Evolutionary conservation across 1,140 invertebrate species (phyloP).

Genomic region (Heliothis subflexa): DNA sequence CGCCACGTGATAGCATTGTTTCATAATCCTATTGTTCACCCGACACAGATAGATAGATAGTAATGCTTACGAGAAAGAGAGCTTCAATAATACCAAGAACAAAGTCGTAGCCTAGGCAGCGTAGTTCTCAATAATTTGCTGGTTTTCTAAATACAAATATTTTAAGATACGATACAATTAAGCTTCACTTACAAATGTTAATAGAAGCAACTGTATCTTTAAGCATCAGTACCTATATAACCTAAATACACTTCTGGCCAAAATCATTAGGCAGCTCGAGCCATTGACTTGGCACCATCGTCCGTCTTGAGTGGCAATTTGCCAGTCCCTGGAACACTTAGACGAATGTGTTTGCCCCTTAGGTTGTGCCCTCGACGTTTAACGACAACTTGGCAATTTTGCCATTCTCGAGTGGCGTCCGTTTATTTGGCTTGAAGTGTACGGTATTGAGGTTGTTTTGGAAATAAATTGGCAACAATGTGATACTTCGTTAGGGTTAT

Average conservation of each 20-base stretch:
- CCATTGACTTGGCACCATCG: conserved; percentile 40
- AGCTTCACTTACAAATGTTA: too few species aligned
- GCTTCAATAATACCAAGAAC: too few species aligned
- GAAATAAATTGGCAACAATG: neutral
- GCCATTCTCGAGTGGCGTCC: conserved; percentile 61
- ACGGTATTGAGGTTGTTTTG: neutral
- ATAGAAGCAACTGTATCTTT: too few species aligned
- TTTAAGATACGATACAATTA: too few species aligned
- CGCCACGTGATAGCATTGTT: neutral
- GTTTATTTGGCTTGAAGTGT: conserved; percentile 44
- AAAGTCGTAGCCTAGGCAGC: too few species aligned
- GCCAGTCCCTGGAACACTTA: conserved; percentile 62
- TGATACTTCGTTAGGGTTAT: neutral
- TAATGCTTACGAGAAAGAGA: too few species aligned
- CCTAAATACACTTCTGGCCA: conserved; percentile 41
- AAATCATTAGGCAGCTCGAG: conserved; percentile 44
- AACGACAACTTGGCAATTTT: conserved; percentile 64
- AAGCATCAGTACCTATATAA: neutral
- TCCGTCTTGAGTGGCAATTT: conserved; percentile 66
- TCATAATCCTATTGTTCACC: neutral
- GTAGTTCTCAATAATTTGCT: too few species aligned
- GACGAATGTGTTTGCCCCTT: conserved; percentile 67
- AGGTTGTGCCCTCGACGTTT: conserved; percentile 49
- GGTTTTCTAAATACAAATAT: too few species aligned
- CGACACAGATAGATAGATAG: too few species aligned